Percentiles rank a stretch among this genome's conserved stretches.
phyloP scores from a whole-genome alignment of 1,140 invertebrate genomes.

The Drosophila rhopaloa region DNA sequence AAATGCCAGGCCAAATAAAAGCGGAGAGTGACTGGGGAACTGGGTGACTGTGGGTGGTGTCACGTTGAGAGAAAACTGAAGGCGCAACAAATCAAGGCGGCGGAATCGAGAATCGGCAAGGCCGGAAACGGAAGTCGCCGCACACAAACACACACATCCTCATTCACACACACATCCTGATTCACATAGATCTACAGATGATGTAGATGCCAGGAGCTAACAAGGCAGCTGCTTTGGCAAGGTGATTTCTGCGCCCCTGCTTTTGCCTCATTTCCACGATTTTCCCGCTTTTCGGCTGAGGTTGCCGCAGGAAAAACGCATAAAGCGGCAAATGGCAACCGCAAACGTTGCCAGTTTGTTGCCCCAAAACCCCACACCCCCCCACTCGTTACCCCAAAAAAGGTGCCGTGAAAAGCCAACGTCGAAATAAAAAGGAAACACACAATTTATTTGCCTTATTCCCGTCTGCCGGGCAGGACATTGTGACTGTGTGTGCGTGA shows the following conservation, averaged over 20 bases:
- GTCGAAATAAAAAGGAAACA: conserved; percentile 49
- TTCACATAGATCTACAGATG: conserved; percentile 27
- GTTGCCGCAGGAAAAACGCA: conserved; percentile 61
- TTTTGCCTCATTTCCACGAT: neutral
- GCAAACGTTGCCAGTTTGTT: conserved; percentile 63
- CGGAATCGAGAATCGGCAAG: conserved; percentile 8
- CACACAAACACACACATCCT: conserved; percentile 10
- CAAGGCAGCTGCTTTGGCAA: conserved; percentile 43
- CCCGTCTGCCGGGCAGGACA: conserved; percentile 18
- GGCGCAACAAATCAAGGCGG: conserved; percentile 68
- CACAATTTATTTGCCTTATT: conserved; percentile 53
- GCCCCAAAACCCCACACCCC: neutral
- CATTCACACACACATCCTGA: conserved; percentile 6
- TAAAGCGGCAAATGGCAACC: conserved; percentile 73
- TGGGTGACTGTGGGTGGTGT: neutral
- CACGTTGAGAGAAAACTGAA: conserved; percentile 27
- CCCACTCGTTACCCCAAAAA: neutral
- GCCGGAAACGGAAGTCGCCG: conserved; percentile 64
- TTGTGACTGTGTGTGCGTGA: neutral
- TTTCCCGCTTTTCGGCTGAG: conserved; percentile 3
- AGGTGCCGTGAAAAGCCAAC: conserved; percentile 20
- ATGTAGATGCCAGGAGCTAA: conserved; percentile 55
- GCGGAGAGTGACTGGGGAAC: neutral
- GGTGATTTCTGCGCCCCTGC: conserved; percentile 18
- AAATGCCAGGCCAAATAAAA: conserved; percentile 62